phyloP scores from a whole-genome alignment of 2,797 vertebrate species.

The Enteromius argenteus region DNA sequence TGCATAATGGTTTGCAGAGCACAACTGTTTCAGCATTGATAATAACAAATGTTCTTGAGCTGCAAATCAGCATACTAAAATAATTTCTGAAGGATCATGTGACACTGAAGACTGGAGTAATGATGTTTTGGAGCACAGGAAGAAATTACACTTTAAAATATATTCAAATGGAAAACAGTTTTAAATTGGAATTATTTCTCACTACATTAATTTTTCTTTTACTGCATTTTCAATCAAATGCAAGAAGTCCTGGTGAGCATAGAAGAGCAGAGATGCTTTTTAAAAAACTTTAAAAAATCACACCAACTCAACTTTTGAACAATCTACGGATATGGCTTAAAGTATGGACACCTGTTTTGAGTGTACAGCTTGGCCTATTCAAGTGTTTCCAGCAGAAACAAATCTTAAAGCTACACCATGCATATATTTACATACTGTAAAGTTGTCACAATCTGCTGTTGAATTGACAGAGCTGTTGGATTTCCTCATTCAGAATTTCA shows the following conservation, averaged over 20 bases:
- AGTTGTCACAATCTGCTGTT: not conserved
- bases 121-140: not conserved
- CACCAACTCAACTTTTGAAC: not conserved
- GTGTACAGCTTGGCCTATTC: not conserved
- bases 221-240: not conserved
- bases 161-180: not conserved
- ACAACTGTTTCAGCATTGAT: not conserved
- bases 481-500: conserved; percentile 14
- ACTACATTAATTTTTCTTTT: not conserved
- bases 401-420: not conserved
- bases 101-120: not conserved
- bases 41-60: not conserved
- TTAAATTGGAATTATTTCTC: not conserved
- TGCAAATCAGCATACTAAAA: not conserved
- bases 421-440: not conserved
- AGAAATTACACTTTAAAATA: not conserved
- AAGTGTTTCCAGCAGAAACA: not conserved
- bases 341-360: not conserved
- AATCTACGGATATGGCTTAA: not conserved
- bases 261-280: not conserved
- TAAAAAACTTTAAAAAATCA: not conserved
- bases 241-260: not conserved
- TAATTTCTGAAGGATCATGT: not conserved
- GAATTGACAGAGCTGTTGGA: conserved; percentile 14
- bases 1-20: not conserved